These are phyloP conservation scores for Oryctes rhinoceros DNA, from an alignment of 1,140 invertebrate genomes.

Conservation along the genomic window DNA sequence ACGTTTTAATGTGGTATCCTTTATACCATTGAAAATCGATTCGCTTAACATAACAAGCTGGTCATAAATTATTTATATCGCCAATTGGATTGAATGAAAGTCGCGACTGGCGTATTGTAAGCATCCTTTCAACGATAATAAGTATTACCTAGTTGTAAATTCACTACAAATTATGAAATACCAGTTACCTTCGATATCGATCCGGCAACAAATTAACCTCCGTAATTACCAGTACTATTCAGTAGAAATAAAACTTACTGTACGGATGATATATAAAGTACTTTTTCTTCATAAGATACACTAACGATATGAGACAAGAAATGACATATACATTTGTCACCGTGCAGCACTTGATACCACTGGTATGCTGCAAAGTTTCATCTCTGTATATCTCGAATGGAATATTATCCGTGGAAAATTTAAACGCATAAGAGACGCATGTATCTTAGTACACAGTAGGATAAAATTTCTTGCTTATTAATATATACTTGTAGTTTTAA, in stretches of 20 bases:
- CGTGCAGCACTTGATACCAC: no score
- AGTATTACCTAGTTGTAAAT: background rate
- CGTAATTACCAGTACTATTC: constrained; percentile 5
- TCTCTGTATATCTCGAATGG: no score
- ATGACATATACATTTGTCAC: no score
- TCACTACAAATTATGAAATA: constrained; percentile 16
- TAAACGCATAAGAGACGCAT: no score
- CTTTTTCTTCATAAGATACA: background rate
- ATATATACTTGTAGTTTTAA: no score
- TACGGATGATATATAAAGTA: background rate
- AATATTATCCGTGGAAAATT: no score
- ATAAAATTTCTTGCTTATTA: no score
- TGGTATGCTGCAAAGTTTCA: no score
- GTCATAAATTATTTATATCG: constrained; percentile 14
- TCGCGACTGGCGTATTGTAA: background rate
- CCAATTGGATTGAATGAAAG: constrained; percentile 8
- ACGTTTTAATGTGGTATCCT: constrained; percentile 21
- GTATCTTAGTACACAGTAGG: no score
- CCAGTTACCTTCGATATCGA: background rate
- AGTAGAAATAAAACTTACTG: background rate
- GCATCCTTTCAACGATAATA: background rate
- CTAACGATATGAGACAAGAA: no score
- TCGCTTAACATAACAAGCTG: constrained; percentile 4
- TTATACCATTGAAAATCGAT: background rate
- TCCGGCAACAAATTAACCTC: background rate